Evolutionary conservation across 2,113 vertebrate genomes (phyloP).

Genomic region (Campylorhamphus procurvoides): DNA sequence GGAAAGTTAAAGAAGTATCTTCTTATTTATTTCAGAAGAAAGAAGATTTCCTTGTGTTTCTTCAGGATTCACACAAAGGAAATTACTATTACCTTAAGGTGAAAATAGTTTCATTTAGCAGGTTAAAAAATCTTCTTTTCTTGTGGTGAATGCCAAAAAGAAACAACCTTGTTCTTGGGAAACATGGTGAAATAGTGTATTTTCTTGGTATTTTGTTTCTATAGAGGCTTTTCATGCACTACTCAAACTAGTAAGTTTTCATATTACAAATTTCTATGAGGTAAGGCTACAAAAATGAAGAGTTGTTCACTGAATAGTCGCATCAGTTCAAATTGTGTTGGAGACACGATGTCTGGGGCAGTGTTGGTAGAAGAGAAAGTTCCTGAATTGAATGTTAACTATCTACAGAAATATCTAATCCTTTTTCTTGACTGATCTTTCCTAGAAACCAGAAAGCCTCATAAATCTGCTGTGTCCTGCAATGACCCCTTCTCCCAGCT

Average conservation of each 20-base stretch:
- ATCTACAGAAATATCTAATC: neutral
- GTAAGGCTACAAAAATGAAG: neutral
- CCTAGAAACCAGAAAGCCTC: neutral
- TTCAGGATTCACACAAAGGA: neutral
- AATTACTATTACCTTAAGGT: neutral
- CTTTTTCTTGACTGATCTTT: neutral
- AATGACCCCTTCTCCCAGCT: neutral
- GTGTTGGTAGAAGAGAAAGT: neutral
- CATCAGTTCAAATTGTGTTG: neutral
- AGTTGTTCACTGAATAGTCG: neutral
- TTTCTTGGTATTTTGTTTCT: neutral
- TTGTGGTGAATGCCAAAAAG: neutral
- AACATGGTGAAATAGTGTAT: neutral
- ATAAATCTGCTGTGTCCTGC: neutral
- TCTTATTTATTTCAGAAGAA: neutral
- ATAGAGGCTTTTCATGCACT: neutral
- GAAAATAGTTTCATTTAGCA: neutral
- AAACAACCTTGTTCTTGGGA: neutral
- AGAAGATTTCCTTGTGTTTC: neutral
- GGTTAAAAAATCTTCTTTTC: neutral
- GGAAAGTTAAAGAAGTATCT: neutral
- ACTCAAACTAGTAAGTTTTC: neutral
- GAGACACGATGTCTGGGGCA: neutral
- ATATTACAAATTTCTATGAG: neutral
- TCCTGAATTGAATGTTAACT: neutral